Evolutionary conservation across 2,797 vertebrate species (phyloP).

Genomic region (Taeniopygia guttata): DNA sequence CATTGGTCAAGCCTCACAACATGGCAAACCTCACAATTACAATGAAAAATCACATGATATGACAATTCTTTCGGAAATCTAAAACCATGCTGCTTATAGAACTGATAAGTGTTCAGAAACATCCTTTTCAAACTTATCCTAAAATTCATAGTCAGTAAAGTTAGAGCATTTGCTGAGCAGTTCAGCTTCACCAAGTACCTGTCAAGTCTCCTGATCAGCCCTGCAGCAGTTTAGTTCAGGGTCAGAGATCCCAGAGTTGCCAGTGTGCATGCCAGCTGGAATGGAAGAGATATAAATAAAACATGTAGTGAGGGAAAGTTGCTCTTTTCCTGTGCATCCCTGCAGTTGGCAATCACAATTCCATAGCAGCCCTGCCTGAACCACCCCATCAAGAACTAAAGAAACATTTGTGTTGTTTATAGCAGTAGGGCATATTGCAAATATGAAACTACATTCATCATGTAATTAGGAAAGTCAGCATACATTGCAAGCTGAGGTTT

Average conservation of each 20-base stretch:
- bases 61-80: neutral
- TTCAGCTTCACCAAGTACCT: neutral
- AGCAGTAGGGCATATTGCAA: neutral
- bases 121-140: neutral
- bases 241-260: neutral
- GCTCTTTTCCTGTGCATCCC: neutral
- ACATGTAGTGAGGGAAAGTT: neutral
- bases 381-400: neutral
- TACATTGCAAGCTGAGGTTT: neutral
- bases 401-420: neutral
- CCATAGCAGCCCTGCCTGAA: neutral
- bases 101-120: neutral
- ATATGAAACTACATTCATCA: neutral
- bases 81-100: neutral
- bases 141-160: neutral
- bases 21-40: neutral
- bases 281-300: conserved; percentile 23
- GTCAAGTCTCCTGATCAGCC: neutral
- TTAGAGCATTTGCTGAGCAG: neutral
- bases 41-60: neutral
- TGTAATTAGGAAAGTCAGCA: neutral
- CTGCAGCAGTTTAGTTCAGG: neutral
- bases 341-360: neutral
- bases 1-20: neutral
- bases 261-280: neutral